Base-by-base conservation (phyloP, 1,140 invertebrate species). In the Oedothorax gibbosus region DNA sequence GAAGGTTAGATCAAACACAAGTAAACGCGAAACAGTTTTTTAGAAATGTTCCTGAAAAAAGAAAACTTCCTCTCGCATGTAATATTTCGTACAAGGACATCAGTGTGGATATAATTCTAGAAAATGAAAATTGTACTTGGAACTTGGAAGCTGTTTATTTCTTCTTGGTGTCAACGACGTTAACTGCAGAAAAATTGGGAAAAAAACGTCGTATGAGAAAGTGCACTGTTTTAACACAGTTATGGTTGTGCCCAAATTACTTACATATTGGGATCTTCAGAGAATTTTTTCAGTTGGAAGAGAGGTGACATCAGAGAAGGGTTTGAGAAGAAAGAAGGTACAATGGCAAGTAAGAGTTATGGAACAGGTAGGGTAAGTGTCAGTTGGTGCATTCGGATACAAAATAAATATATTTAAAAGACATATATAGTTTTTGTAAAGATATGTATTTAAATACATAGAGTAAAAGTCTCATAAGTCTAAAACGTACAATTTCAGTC, bases 61-160 rank as follows among this genome's bases (percentile, higher is more conserved):
- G 12, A 68, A 75, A 56, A 57, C 56, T 73, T 82, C 73, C 69
- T 73, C 57, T 82, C 80, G 66, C 50, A 62, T 73, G 21, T 69
- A 53, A 60, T 35, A 35, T 35, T 73, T 72, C 51, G 56, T 72
- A 84, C 81, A 76, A 72, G 81, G 81, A 75, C 72, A 84, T 75
- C 81, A 75, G 69, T 82, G 57, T 49, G 71, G 65, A 79, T 66
- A 53, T 15, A 62, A 18, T 18, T 20, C 71, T 84, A 84, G 81
- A 84, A 84, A 84, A 84, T 84, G 81, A 84, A 35, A 20, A 76
- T 84, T 75, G 81, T 75, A 76, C 71, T 75, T 35, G 72, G 81
- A 68, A 68, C 72, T 66, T 15, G 68, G 53, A 54, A 53, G 51
- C 49, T 53, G 51, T 73, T 82, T 84, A 76, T 56, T 78, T 57